phyloP scores from a whole-genome alignment of 2,797 vertebrate species.

The Onychomys leucogaster region DNA sequence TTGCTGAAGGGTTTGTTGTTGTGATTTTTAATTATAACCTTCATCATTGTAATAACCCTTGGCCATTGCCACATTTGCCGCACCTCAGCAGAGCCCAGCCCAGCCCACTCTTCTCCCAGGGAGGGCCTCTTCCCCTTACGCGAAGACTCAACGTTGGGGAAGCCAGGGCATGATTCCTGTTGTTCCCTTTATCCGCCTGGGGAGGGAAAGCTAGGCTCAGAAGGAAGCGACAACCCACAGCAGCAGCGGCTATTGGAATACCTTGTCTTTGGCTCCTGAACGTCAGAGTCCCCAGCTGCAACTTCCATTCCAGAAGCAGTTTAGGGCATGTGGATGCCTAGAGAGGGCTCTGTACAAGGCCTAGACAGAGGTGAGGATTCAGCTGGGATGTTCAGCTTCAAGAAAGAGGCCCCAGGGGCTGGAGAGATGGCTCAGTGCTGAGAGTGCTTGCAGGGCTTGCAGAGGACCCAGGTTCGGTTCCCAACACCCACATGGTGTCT shows the following conservation, averaged over 20 bases:
- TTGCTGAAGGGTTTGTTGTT: slow-evolving; percentile 71
- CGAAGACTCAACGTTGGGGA: not conserved
- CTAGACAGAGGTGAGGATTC: not conserved
- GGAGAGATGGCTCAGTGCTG: not conserved
- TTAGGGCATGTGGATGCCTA: not conserved
- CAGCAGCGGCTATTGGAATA: not conserved
- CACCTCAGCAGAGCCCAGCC: slow-evolving; percentile 36
- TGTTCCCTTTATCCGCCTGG: not conserved
- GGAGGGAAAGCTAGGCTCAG: not conserved
- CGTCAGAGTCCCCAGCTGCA: not conserved
- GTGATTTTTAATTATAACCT: slow-evolving; percentile 74
- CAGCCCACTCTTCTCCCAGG: slow-evolving; percentile 33
- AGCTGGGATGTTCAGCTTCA: not conserved
- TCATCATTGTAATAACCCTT: slow-evolving; percentile 62
- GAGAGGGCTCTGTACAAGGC: not conserved
- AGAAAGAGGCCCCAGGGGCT: not conserved
- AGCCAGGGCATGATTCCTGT: not conserved
- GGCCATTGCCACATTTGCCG: slow-evolving; percentile 35
- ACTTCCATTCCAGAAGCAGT: not conserved
- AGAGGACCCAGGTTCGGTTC: not conserved
- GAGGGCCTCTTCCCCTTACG: not conserved
- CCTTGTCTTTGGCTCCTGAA: not conserved
- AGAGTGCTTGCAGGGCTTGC: not conserved
- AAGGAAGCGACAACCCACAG: not conserved
- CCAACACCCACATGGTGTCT: not conserved